Evolutionary conservation across 2,888 invertebrate species (phyloP).

Genomic region (Megalurothrips usitatus): DNA sequence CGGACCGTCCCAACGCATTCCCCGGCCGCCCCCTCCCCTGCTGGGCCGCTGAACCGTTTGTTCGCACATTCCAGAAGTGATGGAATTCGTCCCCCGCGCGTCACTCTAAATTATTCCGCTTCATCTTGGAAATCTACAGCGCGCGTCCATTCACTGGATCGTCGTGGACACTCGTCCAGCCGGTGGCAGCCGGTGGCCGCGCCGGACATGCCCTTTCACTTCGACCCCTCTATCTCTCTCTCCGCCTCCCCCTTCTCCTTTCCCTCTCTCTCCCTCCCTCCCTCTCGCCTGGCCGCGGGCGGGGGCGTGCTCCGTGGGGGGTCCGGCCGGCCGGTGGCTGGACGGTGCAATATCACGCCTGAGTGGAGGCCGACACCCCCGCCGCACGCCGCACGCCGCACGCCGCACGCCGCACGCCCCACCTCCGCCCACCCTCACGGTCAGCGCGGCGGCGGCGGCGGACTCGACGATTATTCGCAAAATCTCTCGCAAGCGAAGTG

Average conservation of each 20-base stretch:
- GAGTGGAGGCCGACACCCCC: neutral
- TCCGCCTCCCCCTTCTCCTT: no score
- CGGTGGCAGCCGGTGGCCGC: neutral
- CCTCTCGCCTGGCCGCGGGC: neutral
- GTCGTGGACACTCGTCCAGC: neutral
- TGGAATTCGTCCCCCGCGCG: neutral
- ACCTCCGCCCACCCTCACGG: no score
- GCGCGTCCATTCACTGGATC: neutral
- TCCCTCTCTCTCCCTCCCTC: no score
- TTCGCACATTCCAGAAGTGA: neutral
- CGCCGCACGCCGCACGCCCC: no score
- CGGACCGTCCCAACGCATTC: no score
- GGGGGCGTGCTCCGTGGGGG: neutral
- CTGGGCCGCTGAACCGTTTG: neutral
- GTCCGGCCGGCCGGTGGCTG: neutral
- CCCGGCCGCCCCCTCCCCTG: neutral
- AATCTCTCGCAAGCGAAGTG: no score
- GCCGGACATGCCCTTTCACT: no score
- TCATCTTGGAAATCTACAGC: conserved; percentile 19
- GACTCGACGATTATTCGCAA: no score
- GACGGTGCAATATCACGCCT: conserved; percentile 9
- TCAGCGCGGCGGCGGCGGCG: no score
- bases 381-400: no score
- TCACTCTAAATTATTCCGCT: neutral
- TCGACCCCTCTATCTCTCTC: no score